Conservation (phyloP, 2,888 invertebrate genomes). For the Meiosimyza platycephala region DNA sequence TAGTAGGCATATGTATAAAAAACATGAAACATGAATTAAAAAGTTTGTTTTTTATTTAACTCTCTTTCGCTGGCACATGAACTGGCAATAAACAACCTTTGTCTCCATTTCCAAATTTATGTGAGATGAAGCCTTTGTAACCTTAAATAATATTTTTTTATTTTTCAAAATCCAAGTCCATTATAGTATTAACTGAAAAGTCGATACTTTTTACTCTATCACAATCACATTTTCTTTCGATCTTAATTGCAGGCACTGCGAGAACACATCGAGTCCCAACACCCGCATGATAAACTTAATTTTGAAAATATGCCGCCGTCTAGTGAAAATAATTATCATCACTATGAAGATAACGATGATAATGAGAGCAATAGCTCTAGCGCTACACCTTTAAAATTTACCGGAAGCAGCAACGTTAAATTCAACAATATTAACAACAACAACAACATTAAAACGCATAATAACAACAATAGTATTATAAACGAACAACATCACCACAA, state of each 20-base stretch:
- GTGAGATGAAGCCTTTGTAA: too few species aligned
- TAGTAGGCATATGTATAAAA: too few species aligned
- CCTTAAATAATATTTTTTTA: too few species aligned
- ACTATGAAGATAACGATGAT: slow-evolving; percentile 46
- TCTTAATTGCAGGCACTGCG: slow-evolving; percentile 61
- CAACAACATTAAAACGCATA: slow-evolving; percentile 41
- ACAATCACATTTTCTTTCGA: slow-evolving; percentile 1
- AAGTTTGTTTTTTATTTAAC: too few species aligned
- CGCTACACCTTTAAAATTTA: slow-evolving; percentile 2
- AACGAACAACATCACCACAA: slow-evolving; percentile 27
- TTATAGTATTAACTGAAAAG: not conserved
- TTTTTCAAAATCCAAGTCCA: too few species aligned
- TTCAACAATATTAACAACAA: slow-evolving; percentile 34
- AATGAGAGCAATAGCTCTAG: slow-evolving; percentile 44
- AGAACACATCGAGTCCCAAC: slow-evolving; percentile 68
- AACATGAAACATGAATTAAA: too few species aligned
- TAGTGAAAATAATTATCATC: slow-evolving; percentile 38
- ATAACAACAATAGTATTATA: slow-evolving; percentile 26
- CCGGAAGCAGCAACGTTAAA: slow-evolving; percentile 38
- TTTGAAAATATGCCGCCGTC: slow-evolving; percentile 51
- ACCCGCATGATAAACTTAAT: slow-evolving; percentile 64
- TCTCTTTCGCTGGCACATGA: too few species aligned
- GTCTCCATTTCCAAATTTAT: too few species aligned
- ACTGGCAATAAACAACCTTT: too few species aligned
- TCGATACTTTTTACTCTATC: not conserved